Conservation (phyloP, 1,140 invertebrate genomes). For the Penaeus indicus region DNA sequence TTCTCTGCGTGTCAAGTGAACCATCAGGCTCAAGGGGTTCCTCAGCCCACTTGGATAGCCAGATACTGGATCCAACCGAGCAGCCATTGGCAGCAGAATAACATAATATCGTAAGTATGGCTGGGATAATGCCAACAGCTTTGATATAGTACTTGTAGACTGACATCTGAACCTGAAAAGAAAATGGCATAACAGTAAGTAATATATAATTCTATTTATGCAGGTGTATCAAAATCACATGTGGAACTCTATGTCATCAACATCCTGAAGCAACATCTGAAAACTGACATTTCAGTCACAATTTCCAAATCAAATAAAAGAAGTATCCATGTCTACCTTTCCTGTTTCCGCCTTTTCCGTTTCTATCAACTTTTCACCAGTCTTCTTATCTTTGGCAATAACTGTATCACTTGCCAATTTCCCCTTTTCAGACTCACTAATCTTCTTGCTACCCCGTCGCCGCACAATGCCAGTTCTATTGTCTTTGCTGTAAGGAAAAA, state of each 20-base stretch:
- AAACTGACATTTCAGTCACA: neutral
- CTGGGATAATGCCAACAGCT: slow-evolving; percentile 37
- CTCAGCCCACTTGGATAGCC: slow-evolving; percentile 90
- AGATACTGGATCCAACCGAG: slow-evolving; percentile 91
- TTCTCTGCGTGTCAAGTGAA: slow-evolving; percentile 64
- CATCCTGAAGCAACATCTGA: neutral
- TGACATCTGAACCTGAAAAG: slow-evolving; percentile 36
- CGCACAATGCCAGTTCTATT: no score
- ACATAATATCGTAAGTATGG: neutral
- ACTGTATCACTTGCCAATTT: neutral
- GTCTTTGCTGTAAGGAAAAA: slow-evolving; percentile 8
- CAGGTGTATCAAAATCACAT: neutral
- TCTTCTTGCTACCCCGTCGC: slow-evolving; percentile 31
- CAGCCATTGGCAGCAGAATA: slow-evolving; percentile 72
- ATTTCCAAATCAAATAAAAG: neutral
- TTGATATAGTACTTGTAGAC: slow-evolving; percentile 53
- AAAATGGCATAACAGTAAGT: neutral
- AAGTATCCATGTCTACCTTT: slow-evolving; percentile 77
- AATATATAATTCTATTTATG: neutral
- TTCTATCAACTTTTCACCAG: slow-evolving; percentile 85
- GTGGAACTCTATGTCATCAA: neutral
- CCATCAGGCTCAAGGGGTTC: slow-evolving; percentile 67
- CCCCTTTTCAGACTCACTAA: slow-evolving; percentile 42
- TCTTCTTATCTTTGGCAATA: slow-evolving; percentile 67
- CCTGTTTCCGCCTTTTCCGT: slow-evolving; percentile 90